phyloP scores from a whole-genome alignment of 2,888 invertebrate species.

The Diarsia dahlii region DNA sequence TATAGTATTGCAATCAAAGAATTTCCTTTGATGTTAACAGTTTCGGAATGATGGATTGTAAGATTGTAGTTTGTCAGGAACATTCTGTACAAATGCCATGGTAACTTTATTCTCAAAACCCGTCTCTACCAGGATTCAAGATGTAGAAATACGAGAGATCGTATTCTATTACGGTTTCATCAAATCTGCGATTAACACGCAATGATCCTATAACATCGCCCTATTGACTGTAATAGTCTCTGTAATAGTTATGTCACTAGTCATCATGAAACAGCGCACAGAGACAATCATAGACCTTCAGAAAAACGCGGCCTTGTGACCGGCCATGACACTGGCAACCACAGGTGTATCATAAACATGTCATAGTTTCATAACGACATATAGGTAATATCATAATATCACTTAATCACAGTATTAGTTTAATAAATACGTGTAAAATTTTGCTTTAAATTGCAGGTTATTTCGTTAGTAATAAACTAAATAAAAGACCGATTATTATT shows the following conservation, averaged over 20 bases:
- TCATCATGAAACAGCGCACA: slow-evolving; percentile 9
- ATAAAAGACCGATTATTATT: too few species aligned
- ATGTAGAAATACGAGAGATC: too few species aligned
- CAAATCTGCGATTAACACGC: too few species aligned
- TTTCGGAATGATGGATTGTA: not conserved
- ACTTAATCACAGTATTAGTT: not conserved
- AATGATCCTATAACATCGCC: too few species aligned
- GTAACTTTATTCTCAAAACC: not conserved
- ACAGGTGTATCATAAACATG: slow-evolving; percentile 10
- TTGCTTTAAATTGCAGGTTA: not conserved
- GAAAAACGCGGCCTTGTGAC: slow-evolving; percentile 24
- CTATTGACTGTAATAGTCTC: not conserved
- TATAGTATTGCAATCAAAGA: not conserved
- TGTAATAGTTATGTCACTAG: not conserved
- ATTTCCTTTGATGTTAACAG: not conserved
- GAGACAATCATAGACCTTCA: slow-evolving; percentile 6
- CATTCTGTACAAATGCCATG: not conserved
- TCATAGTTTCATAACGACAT: not conserved
- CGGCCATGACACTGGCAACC: slow-evolving; percentile 26
- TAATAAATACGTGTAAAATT: not conserved
- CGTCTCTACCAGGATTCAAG: not conserved
- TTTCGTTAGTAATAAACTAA: not conserved
- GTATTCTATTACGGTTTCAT: too few species aligned
- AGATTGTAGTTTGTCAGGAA: not conserved
- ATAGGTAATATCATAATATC: slow-evolving; percentile 22